Evolutionary conservation across 1,140 invertebrate genomes (phyloP).

Genomic region (Zophobas atratus): DNA sequence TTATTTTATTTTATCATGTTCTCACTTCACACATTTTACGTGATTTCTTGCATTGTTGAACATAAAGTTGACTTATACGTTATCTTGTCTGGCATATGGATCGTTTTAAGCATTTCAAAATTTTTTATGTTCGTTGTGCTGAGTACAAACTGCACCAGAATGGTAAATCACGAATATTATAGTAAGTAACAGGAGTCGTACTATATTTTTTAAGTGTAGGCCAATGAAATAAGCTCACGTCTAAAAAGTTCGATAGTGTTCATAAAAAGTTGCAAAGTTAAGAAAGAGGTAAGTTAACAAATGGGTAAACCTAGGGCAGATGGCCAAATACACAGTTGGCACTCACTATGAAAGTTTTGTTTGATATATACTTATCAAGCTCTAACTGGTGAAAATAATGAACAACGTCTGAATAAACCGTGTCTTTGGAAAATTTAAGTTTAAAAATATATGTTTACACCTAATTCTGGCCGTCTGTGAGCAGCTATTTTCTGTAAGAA

Average conservation of each 20-base stretch:
- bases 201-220: background rate
- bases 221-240: background rate
- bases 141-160: background rate
- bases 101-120: background rate
- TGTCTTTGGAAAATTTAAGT: too few species aligned
- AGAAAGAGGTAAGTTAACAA: background rate
- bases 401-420: too few species aligned
- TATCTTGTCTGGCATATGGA: background rate
- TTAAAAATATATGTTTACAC: too few species aligned
- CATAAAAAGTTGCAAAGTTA: background rate
- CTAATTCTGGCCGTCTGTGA: too few species aligned
- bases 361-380: too few species aligned
- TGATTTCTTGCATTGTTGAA: background rate
- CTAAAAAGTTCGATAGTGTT: background rate
- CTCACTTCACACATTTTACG: background rate
- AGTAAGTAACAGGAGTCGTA: background rate
- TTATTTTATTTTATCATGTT: conserved; percentile 12
- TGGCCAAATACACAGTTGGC: too few species aligned
- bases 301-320: background rate
- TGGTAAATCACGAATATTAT: background rate
- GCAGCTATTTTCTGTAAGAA: too few species aligned
- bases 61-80: background rate
- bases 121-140: background rate
- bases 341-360: too few species aligned
- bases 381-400: too few species aligned